Conservation (phyloP, 2,888 invertebrate species). For the Campopleginae sp. region DNA sequence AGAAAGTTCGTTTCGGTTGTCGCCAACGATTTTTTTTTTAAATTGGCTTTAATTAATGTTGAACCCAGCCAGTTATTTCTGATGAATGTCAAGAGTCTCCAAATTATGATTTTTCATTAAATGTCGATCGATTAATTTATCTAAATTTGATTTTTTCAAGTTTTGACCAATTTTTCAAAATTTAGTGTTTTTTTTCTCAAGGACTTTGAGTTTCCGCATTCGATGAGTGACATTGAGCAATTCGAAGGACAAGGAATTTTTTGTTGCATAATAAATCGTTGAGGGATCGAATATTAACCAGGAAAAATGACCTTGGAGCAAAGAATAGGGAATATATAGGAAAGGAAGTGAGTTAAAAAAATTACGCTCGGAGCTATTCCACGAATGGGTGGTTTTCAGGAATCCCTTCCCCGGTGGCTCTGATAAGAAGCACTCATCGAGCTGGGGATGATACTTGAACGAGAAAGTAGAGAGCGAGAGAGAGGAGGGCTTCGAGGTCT, state of each 20-base stretch:
- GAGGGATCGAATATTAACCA: background rate
- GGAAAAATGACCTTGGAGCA: background rate
- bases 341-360: background rate
- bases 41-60: no score
- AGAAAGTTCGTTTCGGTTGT: background rate
- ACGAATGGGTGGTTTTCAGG: background rate
- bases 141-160: no score
- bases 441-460: conserved; percentile 4
- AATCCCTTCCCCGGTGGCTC: background rate
- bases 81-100: no score
- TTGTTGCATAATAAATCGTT: no score
- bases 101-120: no score
- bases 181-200: no score
- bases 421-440: conserved; percentile 14
- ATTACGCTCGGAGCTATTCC: conserved; percentile 9
- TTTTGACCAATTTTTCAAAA: no score
- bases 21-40: background rate
- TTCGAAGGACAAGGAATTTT: no score
- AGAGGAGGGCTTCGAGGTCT: background rate
- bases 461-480: background rate
- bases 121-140: no score
- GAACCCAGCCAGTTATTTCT: no score
- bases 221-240: no score
- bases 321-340: background rate
- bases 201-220: no score